These are phyloP conservation scores for Ostrea edulis DNA, from an alignment of 1,140 invertebrate genomes.

Conservation along the genomic window DNA sequence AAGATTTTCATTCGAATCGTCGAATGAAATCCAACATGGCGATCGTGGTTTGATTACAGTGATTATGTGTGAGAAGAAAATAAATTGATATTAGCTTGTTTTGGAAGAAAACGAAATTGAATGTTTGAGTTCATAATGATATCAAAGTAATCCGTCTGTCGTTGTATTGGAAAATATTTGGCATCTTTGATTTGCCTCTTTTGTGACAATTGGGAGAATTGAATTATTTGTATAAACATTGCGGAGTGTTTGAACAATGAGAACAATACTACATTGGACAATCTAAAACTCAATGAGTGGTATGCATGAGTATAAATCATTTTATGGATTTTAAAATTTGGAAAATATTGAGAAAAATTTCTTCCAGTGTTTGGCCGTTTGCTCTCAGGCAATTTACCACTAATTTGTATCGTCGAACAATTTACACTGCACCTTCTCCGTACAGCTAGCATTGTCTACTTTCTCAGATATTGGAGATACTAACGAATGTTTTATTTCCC, in stretches of 20 bases:
- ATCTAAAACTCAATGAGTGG: background rate
- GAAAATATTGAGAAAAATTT: background rate
- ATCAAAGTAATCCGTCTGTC: conserved; percentile 22
- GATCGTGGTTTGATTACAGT: background rate
- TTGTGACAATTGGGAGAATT: conserved; percentile 22
- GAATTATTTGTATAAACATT: conserved; percentile 25
- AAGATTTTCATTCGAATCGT: conserved; percentile 20
- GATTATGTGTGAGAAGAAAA: background rate
- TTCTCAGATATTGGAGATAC: background rate
- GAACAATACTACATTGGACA: background rate
- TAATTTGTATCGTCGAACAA: background rate
- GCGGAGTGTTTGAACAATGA: conserved; percentile 1
- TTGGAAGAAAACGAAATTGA: conserved; percentile 32
- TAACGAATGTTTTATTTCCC: conserved; percentile 20
- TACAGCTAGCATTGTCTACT: background rate
- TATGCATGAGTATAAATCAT: conserved; percentile 18
- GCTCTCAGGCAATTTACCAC: conserved; percentile 11
- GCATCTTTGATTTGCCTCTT: conserved; percentile 29
- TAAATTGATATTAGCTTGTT: conserved; percentile 25
- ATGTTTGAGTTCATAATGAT: conserved; percentile 39
- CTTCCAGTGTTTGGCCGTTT: background rate
- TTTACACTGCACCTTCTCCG: background rate
- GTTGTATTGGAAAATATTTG: conserved; percentile 31
- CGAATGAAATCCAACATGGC: background rate
- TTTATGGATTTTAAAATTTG: conserved; percentile 20